A percentile compares a stretch with the other conserved stretches of the same genome.
Conservation (phyloP, 2,113 vertebrate genomes). For the Zosterops hypoxanthus region DNA sequence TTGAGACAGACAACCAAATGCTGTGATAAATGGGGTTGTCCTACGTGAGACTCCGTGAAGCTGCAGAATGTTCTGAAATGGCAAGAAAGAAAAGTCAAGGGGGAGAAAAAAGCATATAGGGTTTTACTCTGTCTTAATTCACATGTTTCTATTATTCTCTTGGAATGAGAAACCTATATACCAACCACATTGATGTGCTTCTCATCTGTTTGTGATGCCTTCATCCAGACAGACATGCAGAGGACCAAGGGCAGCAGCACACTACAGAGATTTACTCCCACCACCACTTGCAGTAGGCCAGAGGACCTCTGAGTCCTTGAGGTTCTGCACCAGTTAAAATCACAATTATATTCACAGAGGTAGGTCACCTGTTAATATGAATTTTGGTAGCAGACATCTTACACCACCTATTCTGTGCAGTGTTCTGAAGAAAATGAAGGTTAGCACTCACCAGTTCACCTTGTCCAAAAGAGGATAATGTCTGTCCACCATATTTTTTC, state of each 20-base stretch:
- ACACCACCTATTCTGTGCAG: background rate
- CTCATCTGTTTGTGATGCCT: fast-evolving
- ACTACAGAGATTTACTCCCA: no score
- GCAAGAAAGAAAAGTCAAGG: background rate
- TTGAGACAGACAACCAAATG: background rate
- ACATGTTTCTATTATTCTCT: background rate
- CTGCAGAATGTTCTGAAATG: background rate
- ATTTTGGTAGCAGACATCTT: background rate
- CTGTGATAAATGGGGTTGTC: background rate
- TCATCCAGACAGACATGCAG: background rate
- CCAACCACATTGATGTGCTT: background rate
- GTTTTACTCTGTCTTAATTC: background rate
- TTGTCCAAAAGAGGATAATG: background rate
- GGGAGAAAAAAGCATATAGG: background rate
- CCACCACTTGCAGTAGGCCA: background rate
- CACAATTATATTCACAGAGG: background rate
- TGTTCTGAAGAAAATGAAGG: background rate
- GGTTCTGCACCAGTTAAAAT: background rate
- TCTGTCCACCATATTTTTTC: background rate
- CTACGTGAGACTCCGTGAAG: background rate
- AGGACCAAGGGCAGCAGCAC: background rate
- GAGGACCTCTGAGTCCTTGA: background rate
- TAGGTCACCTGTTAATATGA: background rate
- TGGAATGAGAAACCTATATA: background rate
- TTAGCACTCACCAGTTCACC: background rate